Percentiles rank a stretch among this genome's conserved stretches.
Evolutionary conservation across 2,113 vertebrate species (phyloP).

Genomic region (Chinchilla lanigera): DNA sequence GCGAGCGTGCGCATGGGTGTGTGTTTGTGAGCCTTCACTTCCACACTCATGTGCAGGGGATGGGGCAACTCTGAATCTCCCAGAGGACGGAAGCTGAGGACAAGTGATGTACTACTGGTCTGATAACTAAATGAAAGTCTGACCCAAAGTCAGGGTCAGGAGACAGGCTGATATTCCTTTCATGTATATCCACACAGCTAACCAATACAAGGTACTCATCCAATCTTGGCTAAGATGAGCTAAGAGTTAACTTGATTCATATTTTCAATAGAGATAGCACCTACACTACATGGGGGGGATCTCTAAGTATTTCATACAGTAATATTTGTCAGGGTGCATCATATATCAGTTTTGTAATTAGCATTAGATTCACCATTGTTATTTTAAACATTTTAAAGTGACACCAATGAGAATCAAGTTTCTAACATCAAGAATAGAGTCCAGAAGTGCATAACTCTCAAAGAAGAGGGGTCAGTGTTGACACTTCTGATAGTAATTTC

Average conservation of each 20-base stretch:
- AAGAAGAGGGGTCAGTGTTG: too few species aligned
- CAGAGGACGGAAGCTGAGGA: not conserved
- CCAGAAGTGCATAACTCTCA: not conserved
- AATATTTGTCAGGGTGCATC: not conserved
- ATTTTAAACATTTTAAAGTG: not conserved
- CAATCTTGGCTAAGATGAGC: not conserved
- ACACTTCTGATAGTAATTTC: not conserved
- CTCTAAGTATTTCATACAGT: not conserved
- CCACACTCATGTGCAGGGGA: rapidly evolving
- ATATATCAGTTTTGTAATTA: not conserved
- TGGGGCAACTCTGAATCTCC: not conserved
- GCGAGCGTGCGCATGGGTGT: not conserved
- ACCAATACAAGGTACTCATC: not conserved
- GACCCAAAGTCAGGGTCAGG: not conserved
- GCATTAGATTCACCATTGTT: not conserved
- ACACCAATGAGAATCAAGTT: not conserved
- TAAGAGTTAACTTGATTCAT: not conserved
- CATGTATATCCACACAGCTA: not conserved
- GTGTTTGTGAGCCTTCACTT: not conserved
- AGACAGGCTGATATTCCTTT: not conserved
- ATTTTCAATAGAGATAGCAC: not conserved
- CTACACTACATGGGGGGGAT: too few species aligned
- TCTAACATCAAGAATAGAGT: not conserved
- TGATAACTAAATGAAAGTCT: not conserved
- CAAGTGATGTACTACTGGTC: not conserved